Evolutionary conservation across 1,140 invertebrate species (phyloP).

Genomic region (Philotrypesis tridentata): DNA sequence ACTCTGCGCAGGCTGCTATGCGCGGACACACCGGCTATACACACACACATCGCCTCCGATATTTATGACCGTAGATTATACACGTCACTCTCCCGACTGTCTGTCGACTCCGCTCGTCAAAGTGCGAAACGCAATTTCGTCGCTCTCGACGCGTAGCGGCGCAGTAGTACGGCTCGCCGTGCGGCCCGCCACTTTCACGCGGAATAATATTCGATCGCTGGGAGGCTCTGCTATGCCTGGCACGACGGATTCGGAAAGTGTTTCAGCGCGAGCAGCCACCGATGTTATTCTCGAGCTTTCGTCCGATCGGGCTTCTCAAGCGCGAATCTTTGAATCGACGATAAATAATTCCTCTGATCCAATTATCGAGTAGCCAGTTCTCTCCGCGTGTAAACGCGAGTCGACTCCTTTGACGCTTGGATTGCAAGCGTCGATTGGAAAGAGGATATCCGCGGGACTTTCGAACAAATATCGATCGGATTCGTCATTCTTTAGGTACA

Average conservation of each 20-base stretch:
- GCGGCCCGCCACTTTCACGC: no score
- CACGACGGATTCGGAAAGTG: neutral
- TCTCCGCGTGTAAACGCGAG: neutral
- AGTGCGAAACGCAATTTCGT: constrained; percentile 3
- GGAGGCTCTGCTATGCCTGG: no score
- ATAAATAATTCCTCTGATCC: neutral
- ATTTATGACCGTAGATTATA: constrained; percentile 9
- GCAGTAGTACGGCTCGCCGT: no score
- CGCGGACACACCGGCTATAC: no score
- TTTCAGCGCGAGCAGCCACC: no score
- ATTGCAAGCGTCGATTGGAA: no score
- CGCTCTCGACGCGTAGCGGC: neutral
- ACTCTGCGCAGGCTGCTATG: no score
- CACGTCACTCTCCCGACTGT: neutral
- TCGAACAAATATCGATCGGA: no score
- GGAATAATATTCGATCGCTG: no score
- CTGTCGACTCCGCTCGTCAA: neutral
- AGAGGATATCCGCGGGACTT: no score
- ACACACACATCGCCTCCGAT: neutral
- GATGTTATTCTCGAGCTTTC: neutral
- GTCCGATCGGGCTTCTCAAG: neutral
- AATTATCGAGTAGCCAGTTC: neutral
- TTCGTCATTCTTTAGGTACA: no score
- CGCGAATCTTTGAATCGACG: neutral
- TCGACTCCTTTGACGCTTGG: no score